Evolutionary conservation across 2,888 invertebrate genomes (phyloP).

Genomic region (Calameuta filiformis): DNA sequence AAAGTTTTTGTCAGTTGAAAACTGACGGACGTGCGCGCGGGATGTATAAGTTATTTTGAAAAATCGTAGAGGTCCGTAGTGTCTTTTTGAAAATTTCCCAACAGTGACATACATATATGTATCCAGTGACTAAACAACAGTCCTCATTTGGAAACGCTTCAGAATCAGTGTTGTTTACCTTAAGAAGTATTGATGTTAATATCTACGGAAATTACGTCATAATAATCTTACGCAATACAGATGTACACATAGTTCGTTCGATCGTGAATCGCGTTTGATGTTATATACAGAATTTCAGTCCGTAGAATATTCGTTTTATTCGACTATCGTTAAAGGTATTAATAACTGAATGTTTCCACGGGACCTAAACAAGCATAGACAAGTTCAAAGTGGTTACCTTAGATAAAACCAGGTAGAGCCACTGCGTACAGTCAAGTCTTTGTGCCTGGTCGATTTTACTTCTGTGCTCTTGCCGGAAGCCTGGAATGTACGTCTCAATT

Average conservation of each 20-base stretch:
- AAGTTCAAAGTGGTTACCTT: neutral
- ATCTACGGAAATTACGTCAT: neutral
- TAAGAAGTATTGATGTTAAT: neutral
- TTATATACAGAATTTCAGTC: neutral
- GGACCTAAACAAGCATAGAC: neutral
- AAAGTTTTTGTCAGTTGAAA: neutral
- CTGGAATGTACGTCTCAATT: neutral
- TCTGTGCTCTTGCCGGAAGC: neutral
- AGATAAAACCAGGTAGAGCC: neutral
- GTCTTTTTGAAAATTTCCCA: neutral
- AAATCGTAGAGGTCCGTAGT: neutral
- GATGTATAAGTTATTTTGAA: neutral
- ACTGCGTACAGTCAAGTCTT: neutral
- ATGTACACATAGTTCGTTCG: neutral
- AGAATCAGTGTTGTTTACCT: neutral
- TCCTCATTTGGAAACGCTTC: neutral
- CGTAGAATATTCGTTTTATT: neutral
- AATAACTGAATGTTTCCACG: neutral
- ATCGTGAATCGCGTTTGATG: neutral
- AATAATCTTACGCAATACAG: neutral
- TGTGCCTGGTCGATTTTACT: neutral
- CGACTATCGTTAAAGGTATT: neutral
- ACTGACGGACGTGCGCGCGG: neutral
- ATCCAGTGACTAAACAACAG: neutral
- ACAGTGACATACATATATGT: neutral